These are phyloP conservation scores for Argyra leucocephala DNA, from an alignment of 2,888 invertebrate genomes.

Conservation along the genomic window DNA sequence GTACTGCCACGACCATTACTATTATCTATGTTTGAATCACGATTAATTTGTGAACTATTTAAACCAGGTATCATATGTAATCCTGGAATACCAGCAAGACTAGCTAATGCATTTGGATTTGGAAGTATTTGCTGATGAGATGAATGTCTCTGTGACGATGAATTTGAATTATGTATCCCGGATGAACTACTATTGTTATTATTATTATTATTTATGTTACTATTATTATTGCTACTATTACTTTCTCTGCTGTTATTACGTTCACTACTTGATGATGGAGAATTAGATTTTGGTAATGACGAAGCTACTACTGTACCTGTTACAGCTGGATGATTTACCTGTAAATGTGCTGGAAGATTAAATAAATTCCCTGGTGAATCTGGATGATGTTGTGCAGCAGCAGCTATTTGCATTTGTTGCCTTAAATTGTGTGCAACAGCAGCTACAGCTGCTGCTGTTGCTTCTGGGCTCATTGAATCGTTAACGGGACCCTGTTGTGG, in stretches of 20 bases:
- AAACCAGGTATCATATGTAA: slow-evolving; percentile 27
- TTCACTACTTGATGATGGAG: slow-evolving; percentile 41
- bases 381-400: slow-evolving; percentile 47
- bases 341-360: slow-evolving; percentile 37
- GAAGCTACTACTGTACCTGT: slow-evolving; percentile 33
- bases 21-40: slow-evolving; percentile 5
- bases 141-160: slow-evolving; percentile 23
- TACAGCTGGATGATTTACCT: slow-evolving; percentile 22
- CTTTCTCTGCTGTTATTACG: slow-evolving; percentile 2
- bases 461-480: slow-evolving; percentile 53
- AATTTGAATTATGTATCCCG: slow-evolving; percentile 30
- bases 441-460: slow-evolving; percentile 75
- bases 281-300: slow-evolving; percentile 40
- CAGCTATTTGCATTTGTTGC: slow-evolving; percentile 69
- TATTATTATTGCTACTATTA: slow-evolving; percentile 18
- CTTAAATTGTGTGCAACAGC: slow-evolving; percentile 76
- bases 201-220: slow-evolving; percentile 10
- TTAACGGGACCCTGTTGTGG: slow-evolving; percentile 45
- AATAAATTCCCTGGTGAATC: slow-evolving; percentile 47
- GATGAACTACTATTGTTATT: slow-evolving; percentile 8
- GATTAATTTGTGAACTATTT: slow-evolving; percentile 5
- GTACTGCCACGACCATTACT: slow-evolving; percentile 16
- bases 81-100: slow-evolving; percentile 27
- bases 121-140: slow-evolving; percentile 24
- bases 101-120: slow-evolving; percentile 29